phyloP scores from a whole-genome alignment of 2,113 vertebrate species.

The Bucco capensis region DNA sequence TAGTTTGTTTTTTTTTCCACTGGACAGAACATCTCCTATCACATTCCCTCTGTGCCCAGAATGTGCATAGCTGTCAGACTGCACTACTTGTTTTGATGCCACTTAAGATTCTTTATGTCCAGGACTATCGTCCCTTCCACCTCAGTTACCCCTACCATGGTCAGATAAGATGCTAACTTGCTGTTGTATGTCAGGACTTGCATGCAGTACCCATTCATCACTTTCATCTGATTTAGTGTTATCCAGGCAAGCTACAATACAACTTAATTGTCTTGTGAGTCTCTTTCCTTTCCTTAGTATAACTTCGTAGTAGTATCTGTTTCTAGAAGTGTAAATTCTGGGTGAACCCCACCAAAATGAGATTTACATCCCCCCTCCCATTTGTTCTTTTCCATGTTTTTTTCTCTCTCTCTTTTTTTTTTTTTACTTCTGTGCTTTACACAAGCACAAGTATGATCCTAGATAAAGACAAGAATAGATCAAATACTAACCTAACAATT shows the following conservation, averaged over 20 bases:
- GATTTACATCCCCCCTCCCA: neutral
- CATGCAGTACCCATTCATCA: neutral
- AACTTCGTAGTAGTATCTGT: neutral
- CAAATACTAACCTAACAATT: neutral
- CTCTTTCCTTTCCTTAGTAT: neutral
- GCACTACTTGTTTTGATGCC: neutral
- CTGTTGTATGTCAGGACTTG: neutral
- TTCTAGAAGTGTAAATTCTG: neutral
- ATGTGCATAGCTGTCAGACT: slow-evolving; percentile 14
- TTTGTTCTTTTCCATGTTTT: neutral
- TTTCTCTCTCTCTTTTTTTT: neutral
- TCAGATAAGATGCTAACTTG: slow-evolving; percentile 1
- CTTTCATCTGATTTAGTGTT: neutral
- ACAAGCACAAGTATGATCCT: neutral
- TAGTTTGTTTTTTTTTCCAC: neutral
- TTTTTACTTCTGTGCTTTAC: neutral
- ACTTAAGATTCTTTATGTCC: neutral
- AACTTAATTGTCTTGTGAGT: neutral
- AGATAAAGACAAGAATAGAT: neutral
- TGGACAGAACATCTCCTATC: neutral
- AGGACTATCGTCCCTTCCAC: neutral
- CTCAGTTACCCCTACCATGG: neutral
- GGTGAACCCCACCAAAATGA: neutral
- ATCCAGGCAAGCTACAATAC: neutral
- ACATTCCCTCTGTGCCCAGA: slow-evolving; percentile 6